Evolutionary conservation across 2,888 invertebrate genomes (phyloP).

Genomic region (Troides oblongomaculatus): DNA sequence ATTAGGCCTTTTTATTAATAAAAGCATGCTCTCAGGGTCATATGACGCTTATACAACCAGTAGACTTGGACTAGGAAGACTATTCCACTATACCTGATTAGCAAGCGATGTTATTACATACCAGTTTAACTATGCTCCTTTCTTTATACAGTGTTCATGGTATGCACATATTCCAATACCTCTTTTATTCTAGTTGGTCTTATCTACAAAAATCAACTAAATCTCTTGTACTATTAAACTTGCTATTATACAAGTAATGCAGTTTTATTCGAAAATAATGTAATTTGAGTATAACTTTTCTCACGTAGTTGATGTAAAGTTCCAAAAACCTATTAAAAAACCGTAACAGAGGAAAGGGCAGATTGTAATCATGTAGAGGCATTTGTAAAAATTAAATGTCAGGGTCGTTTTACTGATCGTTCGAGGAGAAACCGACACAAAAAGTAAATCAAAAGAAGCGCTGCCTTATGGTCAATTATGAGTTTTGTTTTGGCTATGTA

Average conservation of each 20-base stretch:
- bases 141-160: background rate
- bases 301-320: background rate
- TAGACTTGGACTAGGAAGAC: background rate
- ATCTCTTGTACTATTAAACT: no score
- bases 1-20: constrained; percentile 6
- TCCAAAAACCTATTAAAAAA: constrained; percentile 13
- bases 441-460: constrained; percentile 35
- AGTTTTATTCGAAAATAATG: no score
- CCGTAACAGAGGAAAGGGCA: constrained; percentile 48
- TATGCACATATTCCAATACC: no score
- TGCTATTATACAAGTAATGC: no score
- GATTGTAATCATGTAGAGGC: constrained; percentile 47
- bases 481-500: constrained; percentile 27
- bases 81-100: background rate
- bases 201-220: no score
- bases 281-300: no score
- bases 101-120: background rate
- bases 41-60: background rate
- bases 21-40: background rate
- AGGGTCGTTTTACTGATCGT: constrained; percentile 49
- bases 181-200: no score
- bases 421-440: constrained; percentile 45
- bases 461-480: constrained; percentile 21
- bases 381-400: constrained; percentile 53
- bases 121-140: background rate